Percentiles rank a stretch among this genome's conserved stretches.
These are phyloP conservation scores for Catharus bicknelli DNA, from an alignment of 2,113 vertebrate genomes.

Conservation along the genomic window DNA sequence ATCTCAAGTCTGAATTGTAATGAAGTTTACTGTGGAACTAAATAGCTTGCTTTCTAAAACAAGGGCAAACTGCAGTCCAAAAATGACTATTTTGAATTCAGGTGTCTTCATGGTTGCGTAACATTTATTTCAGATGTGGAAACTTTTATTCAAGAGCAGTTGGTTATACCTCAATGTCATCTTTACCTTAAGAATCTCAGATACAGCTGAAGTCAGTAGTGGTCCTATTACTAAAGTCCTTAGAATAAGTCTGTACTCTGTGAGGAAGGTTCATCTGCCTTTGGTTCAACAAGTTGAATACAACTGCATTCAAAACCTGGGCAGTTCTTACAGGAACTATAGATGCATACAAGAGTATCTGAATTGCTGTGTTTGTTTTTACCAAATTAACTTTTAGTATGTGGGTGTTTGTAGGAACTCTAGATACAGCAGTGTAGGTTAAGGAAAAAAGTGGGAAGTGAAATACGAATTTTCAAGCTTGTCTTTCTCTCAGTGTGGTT, in stretches of 20 bases:
- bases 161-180: background rate
- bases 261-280: background rate
- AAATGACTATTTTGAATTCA: background rate
- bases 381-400: background rate
- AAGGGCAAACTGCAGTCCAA: background rate
- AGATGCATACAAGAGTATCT: background rate
- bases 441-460: background rate
- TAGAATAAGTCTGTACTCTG: background rate
- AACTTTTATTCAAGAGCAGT: background rate
- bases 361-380: background rate
- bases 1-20: slow-evolving; percentile 19
- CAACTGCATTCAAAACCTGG: background rate
- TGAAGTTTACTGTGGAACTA: slow-evolving; percentile 39
- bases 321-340: background rate
- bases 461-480: background rate
- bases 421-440: background rate
- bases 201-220: background rate
- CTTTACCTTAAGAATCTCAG: background rate
- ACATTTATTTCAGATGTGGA: background rate
- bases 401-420: background rate
- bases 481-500: background rate
- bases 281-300: background rate
- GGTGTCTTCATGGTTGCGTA: background rate
- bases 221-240: background rate
- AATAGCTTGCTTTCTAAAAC: background rate